Conservation (phyloP, 2,113 vertebrate species). For the Bubo scandiacus region DNA sequence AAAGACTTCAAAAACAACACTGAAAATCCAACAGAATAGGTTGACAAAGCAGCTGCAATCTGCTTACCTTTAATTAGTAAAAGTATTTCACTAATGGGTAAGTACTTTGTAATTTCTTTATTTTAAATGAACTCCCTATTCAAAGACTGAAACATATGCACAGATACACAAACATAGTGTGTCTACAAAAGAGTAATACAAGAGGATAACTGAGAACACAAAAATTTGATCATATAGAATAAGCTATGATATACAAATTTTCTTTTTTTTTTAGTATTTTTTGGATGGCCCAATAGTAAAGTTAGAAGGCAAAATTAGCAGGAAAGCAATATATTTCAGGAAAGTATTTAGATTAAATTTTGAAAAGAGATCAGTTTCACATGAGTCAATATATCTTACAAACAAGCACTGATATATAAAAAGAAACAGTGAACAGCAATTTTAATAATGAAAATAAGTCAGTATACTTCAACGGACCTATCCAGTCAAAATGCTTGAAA, state of each 20-base stretch:
- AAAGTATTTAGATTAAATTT: neutral
- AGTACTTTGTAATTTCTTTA: neutral
- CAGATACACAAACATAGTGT: neutral
- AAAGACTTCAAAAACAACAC: neutral
- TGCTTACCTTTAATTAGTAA: neutral
- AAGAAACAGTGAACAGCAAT: neutral
- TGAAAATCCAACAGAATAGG: neutral
- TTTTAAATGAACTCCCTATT: neutral
- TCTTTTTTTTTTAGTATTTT: neutral
- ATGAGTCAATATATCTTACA: neutral
- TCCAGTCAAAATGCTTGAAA: neutral
- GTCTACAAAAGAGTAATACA: neutral
- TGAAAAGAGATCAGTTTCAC: neutral
- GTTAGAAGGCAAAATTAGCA: neutral
- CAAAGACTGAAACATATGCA: neutral
- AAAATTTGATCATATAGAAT: neutral
- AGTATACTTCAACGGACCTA: neutral
- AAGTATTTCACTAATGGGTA: neutral
- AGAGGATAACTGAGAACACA: neutral
- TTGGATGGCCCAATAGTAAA: neutral
- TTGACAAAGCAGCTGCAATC: neutral
- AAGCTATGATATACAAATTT: neutral
- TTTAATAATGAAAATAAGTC: neutral
- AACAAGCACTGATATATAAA: neutral
- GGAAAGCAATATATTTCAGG: neutral